Percentiles rank a stretch among this genome's conserved stretches.
Conservation (phyloP, 2,888 invertebrate genomes). For the Spialia ferax region DNA sequence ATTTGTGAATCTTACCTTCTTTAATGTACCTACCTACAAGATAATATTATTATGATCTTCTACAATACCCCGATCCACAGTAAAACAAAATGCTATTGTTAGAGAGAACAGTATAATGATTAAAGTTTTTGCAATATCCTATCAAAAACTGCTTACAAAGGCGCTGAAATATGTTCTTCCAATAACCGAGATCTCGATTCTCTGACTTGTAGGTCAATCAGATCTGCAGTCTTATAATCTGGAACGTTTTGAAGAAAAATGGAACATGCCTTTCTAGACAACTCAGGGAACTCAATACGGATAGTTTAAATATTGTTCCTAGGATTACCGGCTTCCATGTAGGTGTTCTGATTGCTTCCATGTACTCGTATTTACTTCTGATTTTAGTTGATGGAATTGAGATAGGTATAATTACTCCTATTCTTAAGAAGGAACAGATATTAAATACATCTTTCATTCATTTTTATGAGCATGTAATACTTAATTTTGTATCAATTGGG, state of each 20-base stretch:
- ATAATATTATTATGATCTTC: too few relatives aligned
- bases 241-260: slow-evolving; percentile 34
- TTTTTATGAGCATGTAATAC: too few relatives aligned
- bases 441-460: too few relatives aligned
- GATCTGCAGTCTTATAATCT: slow-evolving; percentile 32
- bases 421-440: too few relatives aligned
- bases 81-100: background rate
- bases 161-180: slow-evolving; percentile 28
- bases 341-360: too few relatives aligned
- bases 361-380: too few relatives aligned
- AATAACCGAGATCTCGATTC: slow-evolving; percentile 34
- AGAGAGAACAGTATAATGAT: background rate
- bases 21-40: too few relatives aligned
- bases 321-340: slow-evolving; percentile 19
- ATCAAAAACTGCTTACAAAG: slow-evolving; percentile 14
- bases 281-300: slow-evolving; percentile 14
- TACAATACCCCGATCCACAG: background rate
- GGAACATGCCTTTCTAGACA: slow-evolving; percentile 32
- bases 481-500: too few relatives aligned
- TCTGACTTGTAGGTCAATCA: slow-evolving; percentile 38
- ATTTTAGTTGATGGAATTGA: background rate
- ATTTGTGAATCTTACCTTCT: too few relatives aligned
- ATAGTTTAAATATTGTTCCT: slow-evolving; percentile 27
- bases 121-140: slow-evolving; percentile 28
- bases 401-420: background rate